Conservation (phyloP, 2,113 vertebrate genomes). For the Sapajus apella region DNA sequence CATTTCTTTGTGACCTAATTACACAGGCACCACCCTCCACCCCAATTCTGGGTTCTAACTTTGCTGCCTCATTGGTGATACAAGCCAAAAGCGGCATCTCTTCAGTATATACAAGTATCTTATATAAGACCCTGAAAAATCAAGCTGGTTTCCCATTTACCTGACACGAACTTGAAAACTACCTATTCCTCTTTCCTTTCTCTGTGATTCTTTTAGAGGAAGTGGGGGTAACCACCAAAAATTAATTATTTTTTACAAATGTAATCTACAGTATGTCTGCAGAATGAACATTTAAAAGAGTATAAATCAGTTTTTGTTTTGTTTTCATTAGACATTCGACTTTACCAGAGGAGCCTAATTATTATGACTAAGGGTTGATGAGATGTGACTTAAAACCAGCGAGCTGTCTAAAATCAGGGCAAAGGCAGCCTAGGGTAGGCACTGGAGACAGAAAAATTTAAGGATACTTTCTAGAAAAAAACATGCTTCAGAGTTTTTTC, state of each 20-base stretch:
- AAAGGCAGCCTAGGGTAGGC: background rate
- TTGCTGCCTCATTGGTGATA: background rate
- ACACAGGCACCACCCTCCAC: background rate
- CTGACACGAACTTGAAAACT: background rate
- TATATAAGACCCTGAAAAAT: conserved; percentile 50
- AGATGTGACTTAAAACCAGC: conserved; percentile 40
- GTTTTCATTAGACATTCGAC: background rate
- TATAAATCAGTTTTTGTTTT: background rate
- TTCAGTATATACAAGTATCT: background rate
- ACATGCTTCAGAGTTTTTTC: background rate
- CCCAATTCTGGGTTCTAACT: conserved; percentile 21
- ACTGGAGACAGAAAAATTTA: background rate
- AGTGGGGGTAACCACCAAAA: background rate
- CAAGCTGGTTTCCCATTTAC: conserved; percentile 32
- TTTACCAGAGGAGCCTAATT: background rate
- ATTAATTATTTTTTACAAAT: background rate
- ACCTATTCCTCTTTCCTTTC: conserved; percentile 5
- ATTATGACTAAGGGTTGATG: background rate
- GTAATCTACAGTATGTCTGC: background rate
- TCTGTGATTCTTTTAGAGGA: conserved; percentile 33
- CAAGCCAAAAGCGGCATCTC: conserved; percentile 29
- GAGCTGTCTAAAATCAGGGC: background rate
- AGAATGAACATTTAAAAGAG: conserved; percentile 25
- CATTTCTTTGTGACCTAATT: conserved; percentile 54
- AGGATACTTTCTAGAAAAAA: background rate